Evolutionary conservation across 2,113 vertebrate species (phyloP).

Genomic region (Chinchilla lanigera): DNA sequence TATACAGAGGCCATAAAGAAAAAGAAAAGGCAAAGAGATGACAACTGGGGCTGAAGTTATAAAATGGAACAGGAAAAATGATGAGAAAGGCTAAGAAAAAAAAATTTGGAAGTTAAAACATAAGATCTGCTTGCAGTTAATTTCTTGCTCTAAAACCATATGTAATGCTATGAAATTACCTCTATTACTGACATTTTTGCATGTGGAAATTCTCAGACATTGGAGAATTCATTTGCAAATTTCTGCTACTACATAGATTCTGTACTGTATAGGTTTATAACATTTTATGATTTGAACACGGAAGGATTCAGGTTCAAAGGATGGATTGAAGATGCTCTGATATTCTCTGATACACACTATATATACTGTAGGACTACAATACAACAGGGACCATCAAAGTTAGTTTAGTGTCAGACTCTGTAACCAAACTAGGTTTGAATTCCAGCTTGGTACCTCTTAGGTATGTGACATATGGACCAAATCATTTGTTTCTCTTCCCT

Average conservation of each 20-base stretch:
- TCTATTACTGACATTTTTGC: background rate
- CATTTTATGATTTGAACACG: conserved; percentile 9
- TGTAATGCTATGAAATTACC: background rate
- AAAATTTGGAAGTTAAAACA: background rate
- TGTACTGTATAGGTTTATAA: background rate
- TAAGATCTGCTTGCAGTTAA: background rate
- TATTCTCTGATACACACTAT: background rate
- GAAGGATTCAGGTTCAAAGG: background rate
- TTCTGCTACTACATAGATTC: background rate
- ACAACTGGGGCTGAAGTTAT: background rate
- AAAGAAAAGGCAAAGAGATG: background rate
- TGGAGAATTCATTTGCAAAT: background rate
- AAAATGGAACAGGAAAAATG: background rate
- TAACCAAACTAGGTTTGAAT: background rate
- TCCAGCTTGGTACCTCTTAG: background rate
- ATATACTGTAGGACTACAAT: background rate
- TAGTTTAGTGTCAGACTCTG: background rate
- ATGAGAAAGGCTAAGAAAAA: background rate
- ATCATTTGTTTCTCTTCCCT: background rate
- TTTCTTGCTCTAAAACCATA: background rate
- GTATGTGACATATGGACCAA: background rate
- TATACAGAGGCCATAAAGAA: background rate
- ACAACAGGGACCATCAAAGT: background rate
- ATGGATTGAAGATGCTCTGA: background rate
- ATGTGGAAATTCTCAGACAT: background rate